Percentiles rank a stretch among this genome's conserved stretches.
Evolutionary conservation across 1,140 invertebrate species (phyloP).

Genomic region (Lethrus apterus): DNA sequence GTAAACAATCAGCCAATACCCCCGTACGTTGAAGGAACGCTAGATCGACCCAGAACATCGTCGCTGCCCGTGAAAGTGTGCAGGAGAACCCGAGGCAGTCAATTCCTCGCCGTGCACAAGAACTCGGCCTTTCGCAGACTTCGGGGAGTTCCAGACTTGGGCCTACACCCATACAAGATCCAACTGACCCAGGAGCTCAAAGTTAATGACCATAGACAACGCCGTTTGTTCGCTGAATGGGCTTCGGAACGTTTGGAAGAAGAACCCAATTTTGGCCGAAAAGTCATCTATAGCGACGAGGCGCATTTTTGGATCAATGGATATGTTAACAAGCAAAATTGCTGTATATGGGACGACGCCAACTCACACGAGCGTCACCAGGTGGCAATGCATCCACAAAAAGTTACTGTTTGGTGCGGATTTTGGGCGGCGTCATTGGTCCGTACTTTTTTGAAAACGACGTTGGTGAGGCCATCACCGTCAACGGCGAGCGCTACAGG

Average conservation of each 20-base stretch:
- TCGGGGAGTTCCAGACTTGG: conserved; percentile 25
- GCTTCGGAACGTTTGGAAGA: conserved; percentile 25
- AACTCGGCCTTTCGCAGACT: too few relatives aligned
- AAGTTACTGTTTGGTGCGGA: conserved; percentile 17
- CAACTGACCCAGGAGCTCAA: too few relatives aligned
- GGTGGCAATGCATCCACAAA: conserved; percentile 4
- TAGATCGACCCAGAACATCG: conserved; percentile 27
- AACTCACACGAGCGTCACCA: not conserved
- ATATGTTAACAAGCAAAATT: conserved; percentile 38
- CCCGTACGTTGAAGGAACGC: too few relatives aligned
- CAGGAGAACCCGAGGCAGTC: too few relatives aligned
- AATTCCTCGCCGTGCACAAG: too few relatives aligned
- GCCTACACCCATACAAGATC: too few relatives aligned
- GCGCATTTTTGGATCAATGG: conserved; percentile 35
- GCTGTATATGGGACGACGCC: conserved; percentile 20
- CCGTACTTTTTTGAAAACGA: conserved; percentile 18
- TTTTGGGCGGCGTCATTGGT: conserved; percentile 21
- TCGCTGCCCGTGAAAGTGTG: too few relatives aligned
- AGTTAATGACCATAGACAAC: too few relatives aligned
- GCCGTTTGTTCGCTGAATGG: too few relatives aligned
- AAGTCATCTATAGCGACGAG: conserved; percentile 23
- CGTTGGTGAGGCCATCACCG: conserved; percentile 16
- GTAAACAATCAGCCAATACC: conserved; percentile 13
- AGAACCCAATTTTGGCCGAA: conserved; percentile 26
- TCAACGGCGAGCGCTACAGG: conserved; percentile 19